A percentile compares a stretch with the other conserved stretches of the same genome.
Conservation (phyloP, 2,888 invertebrate genomes). For the Apoda limacodes region DNA sequence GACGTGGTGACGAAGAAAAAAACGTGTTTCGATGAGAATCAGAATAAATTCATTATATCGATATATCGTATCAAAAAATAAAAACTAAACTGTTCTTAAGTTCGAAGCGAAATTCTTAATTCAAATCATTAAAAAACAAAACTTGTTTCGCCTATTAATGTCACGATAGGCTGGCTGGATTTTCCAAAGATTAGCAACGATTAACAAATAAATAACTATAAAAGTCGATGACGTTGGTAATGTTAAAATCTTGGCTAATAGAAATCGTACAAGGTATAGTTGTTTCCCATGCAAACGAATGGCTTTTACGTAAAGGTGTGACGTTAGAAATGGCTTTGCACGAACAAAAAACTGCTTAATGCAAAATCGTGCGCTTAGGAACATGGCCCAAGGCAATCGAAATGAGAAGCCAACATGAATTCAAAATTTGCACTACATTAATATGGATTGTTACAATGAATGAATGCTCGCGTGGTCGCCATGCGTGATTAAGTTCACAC, state of each 20-base stretch:
- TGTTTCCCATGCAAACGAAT: slow-evolving; percentile 43
- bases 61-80: too few species aligned
- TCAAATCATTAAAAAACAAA: too few species aligned
- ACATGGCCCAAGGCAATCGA: slow-evolving; percentile 55
- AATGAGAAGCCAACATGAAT: slow-evolving; percentile 61
- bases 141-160: too few species aligned
- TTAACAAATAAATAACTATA: too few species aligned
- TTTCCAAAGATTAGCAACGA: too few species aligned
- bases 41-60: neutral
- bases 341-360: slow-evolving; percentile 60
- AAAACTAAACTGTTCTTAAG: too few species aligned
- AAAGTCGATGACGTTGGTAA: too few species aligned
- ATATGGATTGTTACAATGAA: slow-evolving; percentile 70
- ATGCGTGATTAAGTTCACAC: slow-evolving; percentile 68
- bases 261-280: too few species aligned
- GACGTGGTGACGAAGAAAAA: slow-evolving; percentile 3
- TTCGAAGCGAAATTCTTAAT: too few species aligned
- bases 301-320: slow-evolving; percentile 47
- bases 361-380: slow-evolving; percentile 63
- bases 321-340: slow-evolving; percentile 55
- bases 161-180: too few species aligned
- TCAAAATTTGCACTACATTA: slow-evolving; percentile 69
- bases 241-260: too few species aligned
- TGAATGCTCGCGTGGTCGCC: slow-evolving; percentile 63
- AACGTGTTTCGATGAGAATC: neutral